Percentiles rank a stretch among this genome's conserved stretches.
Conservation (phyloP, 2,888 invertebrate genomes). For the Cephus pygmeus region DNA sequence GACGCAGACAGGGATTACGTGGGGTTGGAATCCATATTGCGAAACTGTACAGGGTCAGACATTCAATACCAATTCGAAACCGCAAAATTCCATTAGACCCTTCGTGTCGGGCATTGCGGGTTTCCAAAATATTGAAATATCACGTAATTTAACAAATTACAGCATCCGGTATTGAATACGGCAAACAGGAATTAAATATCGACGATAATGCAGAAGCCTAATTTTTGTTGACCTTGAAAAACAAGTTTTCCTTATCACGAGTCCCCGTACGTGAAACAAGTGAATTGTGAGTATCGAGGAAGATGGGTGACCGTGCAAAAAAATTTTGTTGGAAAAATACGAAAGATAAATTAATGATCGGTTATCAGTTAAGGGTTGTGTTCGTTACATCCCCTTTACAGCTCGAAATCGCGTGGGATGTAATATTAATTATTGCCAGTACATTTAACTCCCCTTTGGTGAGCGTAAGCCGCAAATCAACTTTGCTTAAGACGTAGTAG, state of each 20-base stretch:
- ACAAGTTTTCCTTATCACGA: neutral
- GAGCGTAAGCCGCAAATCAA: neutral
- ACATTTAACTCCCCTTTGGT: neutral
- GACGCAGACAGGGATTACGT: neutral
- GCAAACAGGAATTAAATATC: neutral
- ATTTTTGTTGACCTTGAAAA: neutral
- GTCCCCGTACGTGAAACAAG: neutral
- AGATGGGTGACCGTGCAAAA: neutral
- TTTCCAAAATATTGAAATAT: neutral
- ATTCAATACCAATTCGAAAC: conserved; percentile 38
- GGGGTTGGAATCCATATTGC: neutral
- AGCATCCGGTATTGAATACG: neutral
- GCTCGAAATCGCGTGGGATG: neutral
- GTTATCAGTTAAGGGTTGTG: neutral
- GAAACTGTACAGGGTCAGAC: conserved; percentile 9
- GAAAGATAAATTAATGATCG: neutral
- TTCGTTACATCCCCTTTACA: neutral
- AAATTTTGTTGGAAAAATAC: neutral
- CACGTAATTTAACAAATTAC: neutral
- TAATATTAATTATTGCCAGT: neutral
- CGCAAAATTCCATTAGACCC: conserved; percentile 43
- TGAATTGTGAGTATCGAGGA: no score
- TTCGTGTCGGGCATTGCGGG: neutral
- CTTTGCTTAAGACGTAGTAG: neutral
- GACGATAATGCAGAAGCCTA: neutral